Base-by-base conservation (phyloP, 2,797 vertebrate species). In the Scomberomorus guttatus region DNA sequence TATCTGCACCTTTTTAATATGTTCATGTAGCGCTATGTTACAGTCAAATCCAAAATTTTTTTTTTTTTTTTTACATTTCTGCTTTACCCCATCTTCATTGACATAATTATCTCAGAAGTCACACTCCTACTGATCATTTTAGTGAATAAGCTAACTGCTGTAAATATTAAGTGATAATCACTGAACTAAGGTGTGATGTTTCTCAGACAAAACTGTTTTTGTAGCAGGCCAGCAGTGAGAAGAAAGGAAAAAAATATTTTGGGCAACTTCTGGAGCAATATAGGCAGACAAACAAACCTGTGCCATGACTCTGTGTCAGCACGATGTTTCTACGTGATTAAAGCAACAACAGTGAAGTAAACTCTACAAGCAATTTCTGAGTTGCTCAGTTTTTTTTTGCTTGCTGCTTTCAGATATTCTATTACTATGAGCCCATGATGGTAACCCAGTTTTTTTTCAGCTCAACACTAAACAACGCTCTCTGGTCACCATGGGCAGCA, bases 371-470 rank as follows among this genome's bases (percentile, higher is more conserved):
- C 13, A 64, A 32, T 14, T 70, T 32, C 5, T 27, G 3, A 68
- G 18, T 22, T 24, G 11, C 56, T 25, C 22, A 34, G n/a, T 60
- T 73, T 61, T 15, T 4, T 11, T 46, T 46, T 18, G 6, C 37
- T 15, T 7, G 4, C 29, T 15, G 22, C 34, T 29, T 54, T 63
- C 10, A 37, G 56, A 58, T 72, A 65, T 78, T 75, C 22, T 56
- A 25, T 69, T 54, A 69, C 66, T 15, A 34, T 27, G 8, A 22
- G 24, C 20, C 48, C 34, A 32, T 11, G 22, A 75, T 63, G 46
- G 37, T 73, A 73, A 79, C 58, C 57, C 64, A 59, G 48, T 62
- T 50, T 50, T 50, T 46, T 78, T 59, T 42, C 48, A 57, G 59
- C n/a, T 39, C 56, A 77, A 62, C 71, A 57, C 13, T 48, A 55